Evolutionary conservation across 2,113 vertebrate genomes (phyloP), one percentile per base, ranked within the genome.

Genomic region (Ptilorrhoa leucosticta): DNA sequence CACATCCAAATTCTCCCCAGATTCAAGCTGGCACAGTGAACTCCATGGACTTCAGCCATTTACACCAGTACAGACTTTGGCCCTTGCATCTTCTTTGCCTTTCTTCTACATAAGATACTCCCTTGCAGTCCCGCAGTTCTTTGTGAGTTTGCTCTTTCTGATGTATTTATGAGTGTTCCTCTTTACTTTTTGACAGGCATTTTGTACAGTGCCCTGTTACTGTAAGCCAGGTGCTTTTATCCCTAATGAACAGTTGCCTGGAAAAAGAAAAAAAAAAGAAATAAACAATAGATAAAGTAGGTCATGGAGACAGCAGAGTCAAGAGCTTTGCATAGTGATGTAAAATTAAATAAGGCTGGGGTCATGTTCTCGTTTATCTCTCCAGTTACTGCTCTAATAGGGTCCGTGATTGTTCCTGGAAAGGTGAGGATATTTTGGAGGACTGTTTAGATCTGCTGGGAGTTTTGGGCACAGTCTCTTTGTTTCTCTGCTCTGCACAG

Each of bases 181-280:
- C 93, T 30, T 23, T 13, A 37, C 45, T 92, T 87, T 37, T 14
- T 76, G 95, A 95, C 95, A 97, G 95, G 83, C 88, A 53, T 50
- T 96, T 96, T 97, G 91, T 94, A 83, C 93, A 95, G 95, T 80
- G 78, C 71, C 69, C 72, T 96, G 35, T 98, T 98, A 95, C 98
- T 92, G 98, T 97, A 98, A 98, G 85, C 93, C 93, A 97, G 97
- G 97, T 98, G 97, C 97, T 98, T 97, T 98, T 96, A 97, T 88
- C 87, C 84, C 88, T 97, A 98, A 98, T 97, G 97, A 98, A 97
- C 92, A 53, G 73, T 91, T 98, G 98, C 97, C 97, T 97, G 97
- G 97, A 93, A 97, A 95, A 97, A 88, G 76, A 96, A 92, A 96
- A 94, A 95, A 96, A 92, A 81, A 65, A 92, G 90, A 93, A 97